A percentile compares a stretch with the other conserved stretches of the same genome.
Conservation (phyloP, 2,113 vertebrate species). For the Natator depressus region DNA sequence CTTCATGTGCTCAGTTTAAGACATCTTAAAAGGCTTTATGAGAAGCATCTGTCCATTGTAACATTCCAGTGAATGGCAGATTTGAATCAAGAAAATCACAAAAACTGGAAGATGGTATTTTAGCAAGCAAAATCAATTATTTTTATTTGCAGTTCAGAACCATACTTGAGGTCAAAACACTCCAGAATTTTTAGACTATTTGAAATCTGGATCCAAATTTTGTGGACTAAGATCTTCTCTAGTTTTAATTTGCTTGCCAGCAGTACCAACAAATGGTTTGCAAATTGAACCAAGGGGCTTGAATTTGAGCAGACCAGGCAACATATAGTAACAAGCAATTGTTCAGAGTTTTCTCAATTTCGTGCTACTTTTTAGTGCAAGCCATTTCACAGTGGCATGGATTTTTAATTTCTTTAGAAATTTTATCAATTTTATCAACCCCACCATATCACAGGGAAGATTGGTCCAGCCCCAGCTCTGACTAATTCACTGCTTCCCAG, state of each 20-base stretch:
- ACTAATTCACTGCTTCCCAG: neutral
- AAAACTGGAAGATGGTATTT: neutral
- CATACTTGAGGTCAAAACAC: neutral
- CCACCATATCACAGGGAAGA: neutral
- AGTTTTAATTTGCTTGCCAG: neutral
- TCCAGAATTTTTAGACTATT: neutral
- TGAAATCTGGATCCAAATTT: neutral
- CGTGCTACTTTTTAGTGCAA: neutral
- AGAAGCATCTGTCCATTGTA: neutral
- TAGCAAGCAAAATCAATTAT: neutral
- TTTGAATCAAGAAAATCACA: neutral
- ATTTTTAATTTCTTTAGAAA: neutral
- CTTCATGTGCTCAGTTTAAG: neutral
- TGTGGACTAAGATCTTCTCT: neutral
- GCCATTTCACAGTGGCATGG: neutral
- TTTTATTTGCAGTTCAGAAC: neutral
- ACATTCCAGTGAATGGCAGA: neutral
- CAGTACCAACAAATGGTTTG: neutral
- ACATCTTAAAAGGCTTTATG: neutral
- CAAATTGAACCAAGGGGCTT: neutral
- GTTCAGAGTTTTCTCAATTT: neutral
- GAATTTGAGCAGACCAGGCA: neutral
- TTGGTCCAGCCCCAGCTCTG: neutral
- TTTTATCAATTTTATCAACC: no score
- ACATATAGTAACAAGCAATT: neutral